Percentiles rank a stretch among this genome's conserved stretches.
These are phyloP conservation scores for Aleiodes testaceus DNA, from an alignment of 2,888 invertebrate species.

Conservation along the genomic window DNA sequence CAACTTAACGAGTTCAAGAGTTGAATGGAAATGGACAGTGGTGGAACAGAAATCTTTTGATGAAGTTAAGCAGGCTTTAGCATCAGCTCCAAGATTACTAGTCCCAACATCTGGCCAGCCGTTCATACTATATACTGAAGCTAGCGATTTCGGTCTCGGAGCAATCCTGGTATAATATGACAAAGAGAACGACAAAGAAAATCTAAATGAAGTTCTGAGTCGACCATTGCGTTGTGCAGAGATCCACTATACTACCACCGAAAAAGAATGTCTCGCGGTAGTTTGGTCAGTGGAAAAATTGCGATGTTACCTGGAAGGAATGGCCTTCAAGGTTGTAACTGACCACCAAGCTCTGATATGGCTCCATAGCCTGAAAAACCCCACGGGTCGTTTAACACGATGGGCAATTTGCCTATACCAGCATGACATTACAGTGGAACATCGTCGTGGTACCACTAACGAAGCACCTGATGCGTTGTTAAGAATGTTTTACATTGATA, in stretches of 20 bases:
- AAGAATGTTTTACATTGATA: constrained; percentile 32
- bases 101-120: constrained; percentile 43
- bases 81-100: constrained; percentile 32
- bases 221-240: constrained; percentile 46
- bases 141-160: constrained; percentile 48
- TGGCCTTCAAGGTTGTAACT: constrained; percentile 43
- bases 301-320: constrained; percentile 27
- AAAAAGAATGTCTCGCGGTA: constrained; percentile 39
- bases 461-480: constrained; percentile 43
- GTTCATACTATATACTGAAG: constrained; percentile 43
- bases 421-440: constrained; percentile 37
- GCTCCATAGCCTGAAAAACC: constrained; percentile 44
- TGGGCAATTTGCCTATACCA: constrained; percentile 41
- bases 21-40: constrained; percentile 42
- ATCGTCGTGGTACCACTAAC: constrained; percentile 34
- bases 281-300: constrained; percentile 9
- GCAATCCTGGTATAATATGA: constrained; percentile 47
- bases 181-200: constrained; percentile 37
- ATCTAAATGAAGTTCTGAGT: constrained; percentile 42
- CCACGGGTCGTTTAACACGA: constrained; percentile 46
- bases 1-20: constrained; percentile 43
- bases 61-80: constrained; percentile 34
- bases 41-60: constrained; percentile 45
- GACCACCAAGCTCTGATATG: constrained; percentile 48
- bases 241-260: constrained; percentile 39